Base-by-base conservation (phyloP, 2,797 vertebrate genomes). In the Sparus aurata region DNA sequence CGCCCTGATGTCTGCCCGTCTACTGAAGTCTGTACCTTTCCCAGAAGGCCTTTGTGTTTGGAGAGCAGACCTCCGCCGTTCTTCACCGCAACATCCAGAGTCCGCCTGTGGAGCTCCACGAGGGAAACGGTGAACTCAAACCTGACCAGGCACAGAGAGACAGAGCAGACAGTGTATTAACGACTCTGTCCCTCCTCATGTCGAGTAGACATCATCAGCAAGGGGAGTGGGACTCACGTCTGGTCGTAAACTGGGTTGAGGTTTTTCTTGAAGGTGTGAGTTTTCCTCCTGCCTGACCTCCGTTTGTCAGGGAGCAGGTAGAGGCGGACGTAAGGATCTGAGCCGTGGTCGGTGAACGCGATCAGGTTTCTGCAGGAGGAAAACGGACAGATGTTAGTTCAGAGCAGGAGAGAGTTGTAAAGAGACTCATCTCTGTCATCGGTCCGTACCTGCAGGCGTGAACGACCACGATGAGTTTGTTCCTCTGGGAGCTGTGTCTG, bases 241-340 rank as follows among this genome's bases (percentile, higher is more conserved):
- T 98, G 96, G 86, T 99, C 98, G 43, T 95, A 99, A 45, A 96
- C 82, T 0, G 98, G 98, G 89, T 98, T 98, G 46, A 98, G 93
- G 0, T 90, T 97, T 91, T 97, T 99, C 96, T 99, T 99, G 0
- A 92, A 81, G 0, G 97, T 98, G 5, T 94, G 95, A 43, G 98
- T 99, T 97, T 99, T 99, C 95, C 98, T 96, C 85, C 98, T 93
- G 70, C 98, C 98, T 0, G 98, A 99, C 61, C 98, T 92, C 46
- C 97, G 95, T 87, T 99, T 99, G 92, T 99, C 98, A 41, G 98
- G 98, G 23, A 99, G 93, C 89, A 99, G 95, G 93, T 99, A 99
- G 91, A 99, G 88, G 66, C 98, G 96, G 53, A 99, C 97, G 0
- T 99, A 99, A 0, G 98, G 98, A 53, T 99, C 97, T 0, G 98